Evolutionary conservation across 1,140 invertebrate genomes (phyloP), one percentile per base, ranked within the genome.

Genomic region (Thaumetopoea pityocampa): DNA sequence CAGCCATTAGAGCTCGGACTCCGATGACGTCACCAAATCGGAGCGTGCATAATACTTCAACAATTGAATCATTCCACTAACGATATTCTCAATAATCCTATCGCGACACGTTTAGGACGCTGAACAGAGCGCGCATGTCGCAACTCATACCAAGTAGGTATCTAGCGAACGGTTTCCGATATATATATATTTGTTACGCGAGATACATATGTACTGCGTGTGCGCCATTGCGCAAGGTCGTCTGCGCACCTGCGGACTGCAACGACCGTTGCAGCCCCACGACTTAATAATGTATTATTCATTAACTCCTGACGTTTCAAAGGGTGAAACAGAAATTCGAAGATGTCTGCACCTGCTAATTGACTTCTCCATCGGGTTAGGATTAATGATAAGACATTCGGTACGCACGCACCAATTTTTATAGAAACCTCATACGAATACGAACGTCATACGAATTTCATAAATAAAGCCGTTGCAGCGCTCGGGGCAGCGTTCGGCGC

Each of bases 141-240:
- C 56, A 62, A 66, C 37, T 52, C 47, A 60, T 54, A 59, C 51
- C 58, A 63, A 57, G 54, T n/a, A n/a, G n/a, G n/a, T 67, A 67
- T 67, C 64, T 67, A 51, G 64, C 60, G 64, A 67, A 57, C 56
- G 53, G 55, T 67, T 64, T 67, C 57, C 50, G 65, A 59, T 62
- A 62, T 53, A 59, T 62, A 62, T 53, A 69, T 32, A 51, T 59
- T 48, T 55, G 52, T 63, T 52, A 43, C n/a, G 51, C 54, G 16
- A n/a, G 50, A 41, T 62, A 60, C 51, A 60, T 52, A 51, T 50
- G 49, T 60, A 50, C 18, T 23, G 51, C 62, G 60, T 61, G 53
- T 61, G 55, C 66, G 62, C 38, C 62, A 68, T 74, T 72, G 60
- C 67, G 64, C 67, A 71, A 77, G 66, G 70, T 70, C 58, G 57